These are phyloP conservation scores for Hypanus sabinus DNA, from an alignment of 2,113 vertebrate genomes.

Conservation along the genomic window DNA sequence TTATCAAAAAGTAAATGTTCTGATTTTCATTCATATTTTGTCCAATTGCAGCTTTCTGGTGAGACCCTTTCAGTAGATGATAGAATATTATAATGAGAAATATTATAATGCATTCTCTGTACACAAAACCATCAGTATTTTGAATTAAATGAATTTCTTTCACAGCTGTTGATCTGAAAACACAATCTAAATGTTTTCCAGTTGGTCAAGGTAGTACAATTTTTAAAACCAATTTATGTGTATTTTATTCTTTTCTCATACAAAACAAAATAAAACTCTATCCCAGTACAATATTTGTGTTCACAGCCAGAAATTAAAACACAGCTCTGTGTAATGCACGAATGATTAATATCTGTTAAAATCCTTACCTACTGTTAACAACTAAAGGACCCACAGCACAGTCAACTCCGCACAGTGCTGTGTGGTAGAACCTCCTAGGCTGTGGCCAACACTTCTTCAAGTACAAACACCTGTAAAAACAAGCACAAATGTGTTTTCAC, in stretches of 20 bases:
- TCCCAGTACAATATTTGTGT: conserved; percentile 35
- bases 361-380: conserved; percentile 62
- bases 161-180: not conserved
- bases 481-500: conserved; percentile 69
- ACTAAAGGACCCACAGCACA: conserved; percentile 66
- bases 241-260: conserved; percentile 15
- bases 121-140: not conserved
- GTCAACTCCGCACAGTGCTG: conserved; percentile 68
- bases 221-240: not conserved
- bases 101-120: not conserved
- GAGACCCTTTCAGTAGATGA: not conserved
- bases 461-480: conserved; percentile 98
- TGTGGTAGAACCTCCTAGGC: conserved; percentile 75
- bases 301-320: conserved; percentile 35
- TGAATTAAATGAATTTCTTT: not conserved
- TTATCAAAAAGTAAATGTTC: not conserved
- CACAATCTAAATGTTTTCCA: not conserved
- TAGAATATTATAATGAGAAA: not conserved
- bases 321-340: conserved; percentile 53
- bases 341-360: conserved; percentile 79
- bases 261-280: conserved; percentile 36
- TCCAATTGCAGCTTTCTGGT: not conserved
- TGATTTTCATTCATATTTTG: not conserved
- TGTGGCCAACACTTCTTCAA: conserved; percentile 77
- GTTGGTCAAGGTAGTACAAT: not conserved